These are phyloP conservation scores for Plusia festucae DNA, from an alignment of 2,888 invertebrate species.

Conservation along the genomic window DNA sequence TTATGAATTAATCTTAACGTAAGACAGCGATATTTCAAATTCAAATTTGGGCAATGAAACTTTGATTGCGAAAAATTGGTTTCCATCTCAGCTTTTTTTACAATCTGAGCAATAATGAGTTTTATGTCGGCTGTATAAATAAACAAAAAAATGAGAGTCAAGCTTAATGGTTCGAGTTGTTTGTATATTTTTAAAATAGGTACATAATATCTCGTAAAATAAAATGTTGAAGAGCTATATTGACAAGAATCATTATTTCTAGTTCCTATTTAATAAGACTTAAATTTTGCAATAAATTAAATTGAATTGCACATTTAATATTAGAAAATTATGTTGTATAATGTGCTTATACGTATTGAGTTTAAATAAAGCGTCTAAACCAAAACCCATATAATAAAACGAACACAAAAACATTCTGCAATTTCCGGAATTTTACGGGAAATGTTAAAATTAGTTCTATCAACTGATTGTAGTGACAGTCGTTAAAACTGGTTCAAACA, in stretches of 20 bases:
- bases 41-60: constrained; percentile 72
- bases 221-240: no score
- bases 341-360: no score
- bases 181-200: constrained; percentile 50
- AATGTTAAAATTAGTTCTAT: neutral
- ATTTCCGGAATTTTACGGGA: neutral
- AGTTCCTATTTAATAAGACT: no score
- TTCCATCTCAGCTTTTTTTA: constrained; percentile 47
- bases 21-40: constrained; percentile 72
- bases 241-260: no score
- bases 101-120: constrained; percentile 44
- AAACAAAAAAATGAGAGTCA: constrained; percentile 46
- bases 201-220: no score
- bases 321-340: no score
- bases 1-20: constrained; percentile 75
- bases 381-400: no score
- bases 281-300: no score
- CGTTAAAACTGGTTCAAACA: neutral
- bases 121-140: constrained; percentile 38
- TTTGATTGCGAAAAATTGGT: constrained; percentile 69
- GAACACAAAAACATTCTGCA: neutral
- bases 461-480: neutral
- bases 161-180: constrained; percentile 42
- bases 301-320: no score
- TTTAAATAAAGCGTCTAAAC: no score